Conservation (phyloP, 2,113 vertebrate species). For the Perccottus glenii region DNA sequence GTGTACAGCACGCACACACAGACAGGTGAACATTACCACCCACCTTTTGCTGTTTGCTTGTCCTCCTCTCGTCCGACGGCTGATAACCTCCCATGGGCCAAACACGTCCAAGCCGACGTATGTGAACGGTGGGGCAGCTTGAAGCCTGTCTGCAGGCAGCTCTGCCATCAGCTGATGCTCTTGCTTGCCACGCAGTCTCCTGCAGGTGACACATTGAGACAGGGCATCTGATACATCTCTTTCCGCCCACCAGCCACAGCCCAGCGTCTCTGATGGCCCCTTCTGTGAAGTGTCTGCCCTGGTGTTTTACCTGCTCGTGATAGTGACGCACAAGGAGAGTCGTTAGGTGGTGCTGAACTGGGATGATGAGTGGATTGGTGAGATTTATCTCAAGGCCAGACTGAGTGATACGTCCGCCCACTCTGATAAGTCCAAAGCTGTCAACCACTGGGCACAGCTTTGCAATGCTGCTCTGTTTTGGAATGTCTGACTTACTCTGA, state of each 20-base stretch:
- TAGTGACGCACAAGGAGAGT: conserved; percentile 12
- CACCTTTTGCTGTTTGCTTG: neutral
- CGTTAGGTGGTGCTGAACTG: neutral
- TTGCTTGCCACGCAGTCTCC: conserved; percentile 7
- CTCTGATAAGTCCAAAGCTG: conserved; percentile 27
- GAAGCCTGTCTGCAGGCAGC: neutral
- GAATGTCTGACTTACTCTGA: neutral
- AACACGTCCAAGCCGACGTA: conserved; percentile 28
- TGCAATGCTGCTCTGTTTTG: conserved; percentile 10
- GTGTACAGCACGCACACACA: neutral
- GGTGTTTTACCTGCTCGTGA: conserved; percentile 18
- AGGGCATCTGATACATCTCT: conserved; percentile 17
- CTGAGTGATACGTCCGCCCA: conserved; percentile 13
- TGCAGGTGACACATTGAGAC: conserved; percentile 8
- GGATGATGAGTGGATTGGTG: conserved; percentile 27
- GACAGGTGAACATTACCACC: neutral
- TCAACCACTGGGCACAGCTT: conserved; percentile 22
- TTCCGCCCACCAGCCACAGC: conserved; percentile 32
- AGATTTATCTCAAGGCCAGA: conserved; percentile 12
- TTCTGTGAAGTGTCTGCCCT: conserved; percentile 35
- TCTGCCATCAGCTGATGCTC: conserved; percentile 27
- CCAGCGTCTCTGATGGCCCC: conserved; percentile 34
- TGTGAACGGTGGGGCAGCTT: conserved; percentile 19
- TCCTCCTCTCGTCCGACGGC: neutral
- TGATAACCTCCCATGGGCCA: conserved; percentile 1